A percentile compares a stretch with the other conserved stretches of the same genome.
Evolutionary conservation across 2,888 invertebrate genomes (phyloP).

Genomic region (Liodrosophila aerea): DNA sequence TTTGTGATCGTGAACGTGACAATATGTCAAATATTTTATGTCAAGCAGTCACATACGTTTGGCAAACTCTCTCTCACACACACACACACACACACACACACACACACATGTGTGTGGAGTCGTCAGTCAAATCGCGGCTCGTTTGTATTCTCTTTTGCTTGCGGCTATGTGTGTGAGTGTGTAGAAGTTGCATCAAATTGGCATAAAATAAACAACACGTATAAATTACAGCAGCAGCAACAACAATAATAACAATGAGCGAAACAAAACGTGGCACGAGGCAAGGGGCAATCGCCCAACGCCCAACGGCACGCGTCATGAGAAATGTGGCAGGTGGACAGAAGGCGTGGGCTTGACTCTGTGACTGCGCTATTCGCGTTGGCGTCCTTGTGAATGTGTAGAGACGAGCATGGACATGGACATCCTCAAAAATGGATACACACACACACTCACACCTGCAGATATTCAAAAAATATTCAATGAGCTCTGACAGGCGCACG

Average conservation of each 20-base stretch:
- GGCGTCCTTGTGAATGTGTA: not conserved
- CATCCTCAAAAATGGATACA: conserved; percentile 3
- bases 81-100: conserved; percentile 9
- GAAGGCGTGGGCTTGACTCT: conserved; percentile 3
- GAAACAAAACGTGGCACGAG: conserved; percentile 30
- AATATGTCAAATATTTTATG: conserved; percentile 61
- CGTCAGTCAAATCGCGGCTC: conserved; percentile 48
- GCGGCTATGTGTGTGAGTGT: conserved; percentile 24
- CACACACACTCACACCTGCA: conserved; percentile 2
- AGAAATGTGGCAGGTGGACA: conserved; percentile 61
- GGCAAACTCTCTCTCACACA: no score
- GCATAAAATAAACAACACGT: conserved; percentile 75
- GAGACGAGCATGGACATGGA: conserved; percentile 9
- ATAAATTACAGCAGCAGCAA: conserved; percentile 62
- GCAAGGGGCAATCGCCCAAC: conserved; percentile 7
- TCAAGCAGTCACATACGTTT: no score
- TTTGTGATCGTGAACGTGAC: conserved; percentile 38
- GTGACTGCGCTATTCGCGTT: not conserved
- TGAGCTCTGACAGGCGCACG: conserved; percentile 37
- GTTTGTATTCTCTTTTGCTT: conserved; percentile 40
- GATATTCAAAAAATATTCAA: conserved; percentile 51
- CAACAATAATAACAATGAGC: conserved; percentile 31
- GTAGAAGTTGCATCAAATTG: conserved; percentile 70
- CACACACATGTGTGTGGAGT: conserved; percentile 5
- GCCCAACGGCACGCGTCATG: conserved; percentile 49